A percentile compares a stretch with the other conserved stretches of the same genome.
phyloP scores from a whole-genome alignment of 2,888 invertebrate genomes.

The Disparrhopalites patrizii region DNA sequence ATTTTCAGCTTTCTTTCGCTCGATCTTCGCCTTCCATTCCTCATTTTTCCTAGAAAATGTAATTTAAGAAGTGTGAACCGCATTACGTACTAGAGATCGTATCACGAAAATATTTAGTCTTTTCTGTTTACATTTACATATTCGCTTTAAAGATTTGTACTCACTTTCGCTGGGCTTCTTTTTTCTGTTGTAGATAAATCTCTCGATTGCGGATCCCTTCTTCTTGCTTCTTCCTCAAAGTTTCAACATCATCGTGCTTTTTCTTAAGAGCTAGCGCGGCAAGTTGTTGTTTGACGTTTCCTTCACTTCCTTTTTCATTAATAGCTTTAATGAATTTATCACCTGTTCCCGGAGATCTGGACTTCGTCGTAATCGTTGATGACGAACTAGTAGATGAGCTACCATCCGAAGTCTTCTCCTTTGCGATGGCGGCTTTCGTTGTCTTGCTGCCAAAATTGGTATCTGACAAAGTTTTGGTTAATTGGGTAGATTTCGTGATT shows the following conservation, averaged over 20 bases:
- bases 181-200: slow-evolving; percentile 27
- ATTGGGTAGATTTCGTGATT: too few species aligned
- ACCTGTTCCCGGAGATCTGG: too few species aligned
- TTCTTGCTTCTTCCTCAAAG: slow-evolving; percentile 23
- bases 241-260: slow-evolving; percentile 21
- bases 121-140: too few species aligned
- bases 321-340: too few species aligned
- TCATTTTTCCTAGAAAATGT: slow-evolving; percentile 34
- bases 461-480: too few species aligned
- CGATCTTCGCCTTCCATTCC: slow-evolving; percentile 38
- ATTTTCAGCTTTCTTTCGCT: slow-evolving; percentile 34
- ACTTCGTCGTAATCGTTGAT: too few species aligned
- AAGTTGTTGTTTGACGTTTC: background rate
- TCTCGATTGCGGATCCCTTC: slow-evolving; percentile 28
- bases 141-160: slow-evolving; percentile 7
- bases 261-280: background rate
- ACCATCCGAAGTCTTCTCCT: too few species aligned
- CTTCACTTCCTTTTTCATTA: too few species aligned
- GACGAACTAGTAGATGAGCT: too few species aligned
- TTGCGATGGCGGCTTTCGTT: too few species aligned
- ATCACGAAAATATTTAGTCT: background rate
- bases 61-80: slow-evolving; percentile 11
- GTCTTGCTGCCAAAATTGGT: too few species aligned
- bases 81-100: background rate
- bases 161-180: slow-evolving; percentile 35